Evolutionary conservation across 2,113 vertebrate species (phyloP).

Genomic region (Tympanuchus pallidicinctus): DNA sequence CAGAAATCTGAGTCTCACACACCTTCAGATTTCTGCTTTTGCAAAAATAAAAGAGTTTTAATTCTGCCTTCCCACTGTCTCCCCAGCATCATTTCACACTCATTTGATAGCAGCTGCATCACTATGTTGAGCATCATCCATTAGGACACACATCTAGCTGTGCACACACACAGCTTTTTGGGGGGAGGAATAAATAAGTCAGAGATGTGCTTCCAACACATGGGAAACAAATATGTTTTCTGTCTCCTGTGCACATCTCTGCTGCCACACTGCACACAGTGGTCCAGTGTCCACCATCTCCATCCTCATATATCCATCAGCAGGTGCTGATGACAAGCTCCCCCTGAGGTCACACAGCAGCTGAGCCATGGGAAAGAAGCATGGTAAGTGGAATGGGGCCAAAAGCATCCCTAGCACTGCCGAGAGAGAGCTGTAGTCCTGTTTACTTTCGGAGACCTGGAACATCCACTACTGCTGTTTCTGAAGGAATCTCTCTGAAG

Average conservation of each 20-base stretch:
- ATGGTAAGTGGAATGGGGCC: background rate
- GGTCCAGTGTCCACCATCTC: rapidly evolving
- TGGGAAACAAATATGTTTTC: rapidly evolving
- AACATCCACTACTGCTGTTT: background rate
- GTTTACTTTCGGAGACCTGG: background rate
- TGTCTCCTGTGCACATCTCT: rapidly evolving
- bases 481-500: too few species aligned
- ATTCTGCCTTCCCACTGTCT: background rate
- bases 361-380: background rate
- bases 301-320: background rate
- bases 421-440: background rate
- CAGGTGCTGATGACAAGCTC: background rate
- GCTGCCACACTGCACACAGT: rapidly evolving
- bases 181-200: background rate
- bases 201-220: rapidly evolving
- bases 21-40: background rate
- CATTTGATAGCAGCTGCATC: background rate
- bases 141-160: background rate
- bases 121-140: background rate
- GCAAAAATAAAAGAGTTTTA: background rate
- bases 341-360: background rate
- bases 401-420: background rate
- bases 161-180: background rate
- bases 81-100: background rate
- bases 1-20: conserved; percentile 62